Conservation (phyloP, 2,888 invertebrate species). For the Xestia c-nigrum region DNA sequence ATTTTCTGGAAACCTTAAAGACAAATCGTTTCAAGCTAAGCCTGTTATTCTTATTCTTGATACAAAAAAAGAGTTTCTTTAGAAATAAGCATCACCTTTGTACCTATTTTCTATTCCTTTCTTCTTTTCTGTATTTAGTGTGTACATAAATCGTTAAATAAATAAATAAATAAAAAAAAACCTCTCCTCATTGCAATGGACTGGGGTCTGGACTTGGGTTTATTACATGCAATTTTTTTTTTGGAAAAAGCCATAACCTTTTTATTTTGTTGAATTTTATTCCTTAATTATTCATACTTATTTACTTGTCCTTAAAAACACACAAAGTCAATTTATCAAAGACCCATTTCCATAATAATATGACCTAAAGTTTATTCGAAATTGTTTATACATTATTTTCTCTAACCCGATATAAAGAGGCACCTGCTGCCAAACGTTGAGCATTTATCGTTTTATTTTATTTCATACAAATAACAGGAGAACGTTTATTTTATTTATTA, state of each 20-base stretch:
- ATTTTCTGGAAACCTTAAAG: background rate
- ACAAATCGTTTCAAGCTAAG: background rate
- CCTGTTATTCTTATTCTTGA: background rate
- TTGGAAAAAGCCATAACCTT: background rate
- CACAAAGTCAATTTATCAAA: background rate
- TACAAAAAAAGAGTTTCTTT: no score
- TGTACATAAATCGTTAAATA: no score
- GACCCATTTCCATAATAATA: background rate
- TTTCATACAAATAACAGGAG: constrained; percentile 30
- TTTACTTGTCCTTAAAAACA: background rate
- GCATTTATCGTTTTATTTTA: constrained; percentile 33
- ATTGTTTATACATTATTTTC: constrained; percentile 4
- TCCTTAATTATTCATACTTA: background rate
- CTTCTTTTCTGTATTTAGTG: no score
- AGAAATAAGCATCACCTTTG: no score
- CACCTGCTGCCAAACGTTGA: constrained; percentile 33
- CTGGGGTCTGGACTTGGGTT: no score
- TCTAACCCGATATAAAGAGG: constrained; percentile 11
- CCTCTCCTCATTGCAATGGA: no score
- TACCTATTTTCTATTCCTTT: no score
- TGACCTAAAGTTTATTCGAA: background rate
- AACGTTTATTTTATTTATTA: constrained; percentile 56
- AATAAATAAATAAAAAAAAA: no score
- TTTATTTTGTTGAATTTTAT: background rate
- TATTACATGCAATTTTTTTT: background rate